A percentile compares a stretch with the other conserved stretches of the same genome.
Conservation (phyloP, 2,797 vertebrate species). For the Clarias pachynema region DNA sequence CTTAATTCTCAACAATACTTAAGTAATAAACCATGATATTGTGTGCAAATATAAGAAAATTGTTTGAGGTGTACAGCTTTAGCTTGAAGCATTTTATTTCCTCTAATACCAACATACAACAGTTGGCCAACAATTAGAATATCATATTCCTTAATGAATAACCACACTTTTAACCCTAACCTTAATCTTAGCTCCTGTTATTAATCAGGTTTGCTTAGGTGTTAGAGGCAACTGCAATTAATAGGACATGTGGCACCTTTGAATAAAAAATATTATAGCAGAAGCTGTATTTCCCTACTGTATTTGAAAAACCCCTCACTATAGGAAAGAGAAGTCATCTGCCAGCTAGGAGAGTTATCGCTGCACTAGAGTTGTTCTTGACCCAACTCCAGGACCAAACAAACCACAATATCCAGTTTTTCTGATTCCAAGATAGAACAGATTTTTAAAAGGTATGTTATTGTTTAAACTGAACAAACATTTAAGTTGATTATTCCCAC, state of each 20-base stretch:
- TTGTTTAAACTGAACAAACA: conserved; percentile 58
- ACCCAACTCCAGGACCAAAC: conserved; percentile 64
- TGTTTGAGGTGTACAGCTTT: neutral
- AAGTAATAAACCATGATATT: neutral
- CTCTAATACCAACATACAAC: neutral
- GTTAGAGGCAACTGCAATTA: neutral
- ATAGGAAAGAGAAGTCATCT: conserved; percentile 51
- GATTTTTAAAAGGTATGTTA: conserved; percentile 49
- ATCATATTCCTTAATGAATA: neutral
- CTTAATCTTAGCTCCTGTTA: neutral
- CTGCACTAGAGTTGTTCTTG: conserved; percentile 64
- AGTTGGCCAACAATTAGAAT: neutral
- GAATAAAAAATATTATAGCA: neutral
- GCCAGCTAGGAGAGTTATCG: conserved; percentile 67
- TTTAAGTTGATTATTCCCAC: conserved; percentile 50
- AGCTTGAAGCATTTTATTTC: neutral
- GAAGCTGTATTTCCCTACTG: conserved; percentile 33
- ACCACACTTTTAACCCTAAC: neutral
- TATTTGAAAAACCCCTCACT: conserved; percentile 59
- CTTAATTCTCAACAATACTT: neutral
- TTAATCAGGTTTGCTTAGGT: neutral
- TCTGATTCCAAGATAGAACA: conserved; percentile 64
- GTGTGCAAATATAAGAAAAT: neutral
- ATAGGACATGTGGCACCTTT: neutral
- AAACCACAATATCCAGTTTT: conserved; percentile 58